These are phyloP conservation scores for Teleogryllus oceanicus DNA, from an alignment of 2,888 invertebrate genomes.

Conservation along the genomic window DNA sequence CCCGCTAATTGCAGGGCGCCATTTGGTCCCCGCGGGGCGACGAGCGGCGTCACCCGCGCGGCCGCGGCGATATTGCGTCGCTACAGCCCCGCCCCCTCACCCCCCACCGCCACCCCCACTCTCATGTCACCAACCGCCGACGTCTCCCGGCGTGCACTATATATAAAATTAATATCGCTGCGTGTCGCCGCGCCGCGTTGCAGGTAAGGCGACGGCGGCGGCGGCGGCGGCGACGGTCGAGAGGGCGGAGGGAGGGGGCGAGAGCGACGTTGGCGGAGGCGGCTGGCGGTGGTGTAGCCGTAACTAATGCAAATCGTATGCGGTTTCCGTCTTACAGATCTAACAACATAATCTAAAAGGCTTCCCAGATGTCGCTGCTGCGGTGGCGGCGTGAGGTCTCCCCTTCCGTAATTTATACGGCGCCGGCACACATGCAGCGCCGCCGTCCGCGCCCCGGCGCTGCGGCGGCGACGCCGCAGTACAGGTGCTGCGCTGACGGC, in stretches of 20 bases:
- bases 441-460: background rate
- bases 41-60: no score
- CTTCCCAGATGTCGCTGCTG: background rate
- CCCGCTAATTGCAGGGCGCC: no score
- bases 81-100: no score
- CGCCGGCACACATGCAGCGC: background rate
- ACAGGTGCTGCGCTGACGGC: background rate
- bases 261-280: background rate
- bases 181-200: slow-evolving; percentile 5
- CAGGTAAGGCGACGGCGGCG: background rate
- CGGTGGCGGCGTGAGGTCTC: background rate
- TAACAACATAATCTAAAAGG: slow-evolving; percentile 18
- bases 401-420: slow-evolving; percentile 1
- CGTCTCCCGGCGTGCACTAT: background rate
- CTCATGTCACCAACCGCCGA: no score
- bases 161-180: slow-evolving; percentile 1
- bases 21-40: no score
- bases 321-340: slow-evolving; percentile 18
- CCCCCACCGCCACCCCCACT: no score
- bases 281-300: background rate
- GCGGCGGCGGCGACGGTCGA: background rate
- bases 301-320: slow-evolving; percentile 18
- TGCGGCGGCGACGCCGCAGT: background rate
- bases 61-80: no score
- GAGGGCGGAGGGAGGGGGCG: background rate